phyloP scores from a whole-genome alignment of 1,140 invertebrate species.

The Drosophila hydei region DNA sequence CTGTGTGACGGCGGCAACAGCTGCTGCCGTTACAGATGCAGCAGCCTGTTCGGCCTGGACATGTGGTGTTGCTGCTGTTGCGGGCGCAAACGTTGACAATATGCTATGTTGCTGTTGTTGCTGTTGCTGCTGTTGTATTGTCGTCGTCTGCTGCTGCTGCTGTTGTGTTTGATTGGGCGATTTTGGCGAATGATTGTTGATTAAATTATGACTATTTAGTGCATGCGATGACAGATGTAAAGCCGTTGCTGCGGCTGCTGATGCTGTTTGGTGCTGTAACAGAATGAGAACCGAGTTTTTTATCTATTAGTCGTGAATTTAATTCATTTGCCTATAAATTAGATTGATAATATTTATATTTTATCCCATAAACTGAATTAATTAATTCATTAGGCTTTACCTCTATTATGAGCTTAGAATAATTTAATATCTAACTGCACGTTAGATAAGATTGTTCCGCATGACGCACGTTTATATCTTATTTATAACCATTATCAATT shows the following conservation, averaged over 20 bases:
- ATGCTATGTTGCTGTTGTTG: constrained; percentile 43
- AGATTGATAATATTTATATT: constrained; percentile 1
- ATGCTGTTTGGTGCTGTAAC: constrained; percentile 62
- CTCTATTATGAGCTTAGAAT: neutral
- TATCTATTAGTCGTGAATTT: neutral
- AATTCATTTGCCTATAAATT: neutral
- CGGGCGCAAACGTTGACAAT: constrained; percentile 69
- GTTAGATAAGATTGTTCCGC: constrained; percentile 5
- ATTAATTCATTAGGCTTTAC: constrained; percentile 9
- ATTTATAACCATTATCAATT: neutral
- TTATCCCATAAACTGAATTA: neutral
- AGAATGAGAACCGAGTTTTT: constrained; percentile 30
- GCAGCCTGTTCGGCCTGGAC: constrained; percentile 23
- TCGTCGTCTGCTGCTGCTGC: constrained; percentile 58
- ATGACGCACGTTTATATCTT: neutral
- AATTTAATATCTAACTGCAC: constrained; percentile 2
- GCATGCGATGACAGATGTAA: constrained; percentile 83
- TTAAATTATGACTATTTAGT: constrained; percentile 84
- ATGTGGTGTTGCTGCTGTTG: constrained; percentile 45
- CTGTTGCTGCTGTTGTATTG: constrained; percentile 41
- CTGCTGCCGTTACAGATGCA: constrained; percentile 63
- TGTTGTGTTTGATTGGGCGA: constrained; percentile 81
- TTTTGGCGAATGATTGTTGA: constrained; percentile 84
- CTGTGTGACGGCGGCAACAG: constrained; percentile 78
- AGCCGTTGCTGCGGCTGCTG: constrained; percentile 45